A percentile compares a stretch with the other conserved stretches of the same genome.
These are phyloP conservation scores for Synanthedon vespiformis DNA, from an alignment of 2,888 invertebrate species.

Conservation along the genomic window DNA sequence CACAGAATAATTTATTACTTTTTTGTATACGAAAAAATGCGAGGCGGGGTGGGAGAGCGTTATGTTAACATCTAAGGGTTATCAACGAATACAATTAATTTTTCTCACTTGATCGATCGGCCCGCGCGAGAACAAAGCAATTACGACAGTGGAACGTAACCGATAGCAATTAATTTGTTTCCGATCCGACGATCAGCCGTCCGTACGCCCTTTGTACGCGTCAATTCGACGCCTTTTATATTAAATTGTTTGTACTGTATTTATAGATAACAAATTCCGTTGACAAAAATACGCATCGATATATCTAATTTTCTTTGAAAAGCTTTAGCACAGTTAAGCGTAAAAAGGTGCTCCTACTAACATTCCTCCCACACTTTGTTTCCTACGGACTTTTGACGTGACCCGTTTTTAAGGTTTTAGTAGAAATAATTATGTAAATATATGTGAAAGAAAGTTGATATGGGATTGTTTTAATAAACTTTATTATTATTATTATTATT, in stretches of 20 bases:
- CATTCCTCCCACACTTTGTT: not conserved
- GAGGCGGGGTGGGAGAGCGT: not conserved
- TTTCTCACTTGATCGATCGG: conserved; percentile 62
- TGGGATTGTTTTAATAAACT: no score
- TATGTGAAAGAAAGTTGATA: no score
- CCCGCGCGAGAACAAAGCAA: conserved; percentile 56
- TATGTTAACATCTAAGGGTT: conserved; percentile 20
- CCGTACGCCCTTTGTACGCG: conserved; percentile 47
- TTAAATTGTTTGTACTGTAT: conserved; percentile 35
- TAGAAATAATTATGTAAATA: no score
- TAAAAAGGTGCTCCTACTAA: not conserved
- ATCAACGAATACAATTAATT: conserved; percentile 52
- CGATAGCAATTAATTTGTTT: conserved; percentile 68
- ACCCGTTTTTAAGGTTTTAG: no score
- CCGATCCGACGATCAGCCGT: conserved; percentile 45
- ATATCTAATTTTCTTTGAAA: not conserved
- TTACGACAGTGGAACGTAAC: conserved; percentile 58
- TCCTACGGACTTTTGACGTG: not conserved
- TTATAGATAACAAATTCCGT: conserved; percentile 13
- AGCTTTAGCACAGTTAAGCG: not conserved
- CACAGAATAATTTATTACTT: conserved; percentile 4
- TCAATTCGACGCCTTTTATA: conserved; percentile 48
- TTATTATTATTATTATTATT: no score
- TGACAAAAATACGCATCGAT: conserved; percentile 14
- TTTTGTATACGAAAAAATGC: not conserved